These are phyloP conservation scores for Ceyx cyanopectus DNA, from an alignment of 2,113 vertebrate genomes.

Conservation along the genomic window DNA sequence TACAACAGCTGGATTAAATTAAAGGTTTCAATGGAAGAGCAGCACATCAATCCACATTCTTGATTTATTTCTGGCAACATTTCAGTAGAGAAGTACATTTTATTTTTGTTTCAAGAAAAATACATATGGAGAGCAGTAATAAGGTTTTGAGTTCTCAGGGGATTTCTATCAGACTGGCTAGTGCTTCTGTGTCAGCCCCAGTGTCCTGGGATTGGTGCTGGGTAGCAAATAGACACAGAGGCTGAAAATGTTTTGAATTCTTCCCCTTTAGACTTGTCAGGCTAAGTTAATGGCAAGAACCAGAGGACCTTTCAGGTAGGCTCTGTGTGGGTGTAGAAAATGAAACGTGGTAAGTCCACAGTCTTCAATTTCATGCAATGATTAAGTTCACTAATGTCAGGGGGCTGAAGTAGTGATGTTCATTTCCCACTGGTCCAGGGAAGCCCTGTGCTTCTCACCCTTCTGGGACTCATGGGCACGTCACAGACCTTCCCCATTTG, in stretches of 20 bases:
- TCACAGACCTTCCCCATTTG: not conserved
- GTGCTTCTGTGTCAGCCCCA: not conserved
- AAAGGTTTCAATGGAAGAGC: not conserved
- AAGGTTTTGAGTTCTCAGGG: not conserved
- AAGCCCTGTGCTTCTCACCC: not conserved
- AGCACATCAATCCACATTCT: not conserved
- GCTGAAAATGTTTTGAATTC: not conserved
- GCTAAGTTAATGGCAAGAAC: not conserved
- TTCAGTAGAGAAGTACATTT: not conserved
- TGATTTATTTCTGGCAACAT: not conserved
- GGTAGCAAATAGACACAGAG: not conserved
- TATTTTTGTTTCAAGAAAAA: not conserved
- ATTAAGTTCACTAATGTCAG: not conserved
- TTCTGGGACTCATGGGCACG: not conserved
- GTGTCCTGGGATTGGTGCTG: not conserved
- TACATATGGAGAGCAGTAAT: not conserved
- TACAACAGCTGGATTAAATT: not conserved
- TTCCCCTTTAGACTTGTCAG: not conserved
- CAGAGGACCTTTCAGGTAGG: constrained; percentile 13
- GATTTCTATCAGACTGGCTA: not conserved
- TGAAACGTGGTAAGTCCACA: not conserved
- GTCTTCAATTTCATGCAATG: not conserved
- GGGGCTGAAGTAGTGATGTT: not conserved
- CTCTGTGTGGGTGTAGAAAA: not conserved
- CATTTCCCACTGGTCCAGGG: not conserved